Evolutionary conservation across 2,888 invertebrate species (phyloP).

Genomic region (Platynereis dumerilii): DNA sequence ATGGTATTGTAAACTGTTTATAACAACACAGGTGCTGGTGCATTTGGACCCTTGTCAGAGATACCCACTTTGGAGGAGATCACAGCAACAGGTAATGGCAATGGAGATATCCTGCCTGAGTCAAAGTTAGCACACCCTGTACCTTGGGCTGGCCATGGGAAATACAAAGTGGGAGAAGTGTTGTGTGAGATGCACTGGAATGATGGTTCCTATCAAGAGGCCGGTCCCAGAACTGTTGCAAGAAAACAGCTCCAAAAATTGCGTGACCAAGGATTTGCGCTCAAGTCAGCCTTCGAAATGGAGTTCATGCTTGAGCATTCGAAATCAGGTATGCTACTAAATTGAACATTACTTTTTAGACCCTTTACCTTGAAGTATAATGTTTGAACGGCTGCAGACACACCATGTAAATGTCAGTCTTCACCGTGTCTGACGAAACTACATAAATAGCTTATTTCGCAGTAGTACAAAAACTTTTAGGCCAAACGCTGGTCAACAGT

Average conservation of each 20-base stretch:
- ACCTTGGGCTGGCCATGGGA: slow-evolving; percentile 15
- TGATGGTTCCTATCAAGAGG: slow-evolving; percentile 14
- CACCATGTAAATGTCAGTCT: no score
- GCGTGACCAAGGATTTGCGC: slow-evolving; percentile 5
- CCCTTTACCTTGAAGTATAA: no score
- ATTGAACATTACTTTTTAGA: no score
- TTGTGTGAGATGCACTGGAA: slow-evolving; percentile 21
- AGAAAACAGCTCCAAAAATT: slow-evolving; percentile 25
- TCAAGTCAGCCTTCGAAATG: slow-evolving; percentile 32
- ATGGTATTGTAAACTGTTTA: no score
- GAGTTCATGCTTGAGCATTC: slow-evolving; percentile 25
- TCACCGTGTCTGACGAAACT: no score
- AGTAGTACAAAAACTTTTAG: no score
- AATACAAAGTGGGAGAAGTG: slow-evolving; percentile 14
- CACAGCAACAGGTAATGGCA: slow-evolving; percentile 16
- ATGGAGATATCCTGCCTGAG: slow-evolving; percentile 19
- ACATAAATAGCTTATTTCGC: no score
- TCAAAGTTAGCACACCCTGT: slow-evolving; percentile 17
- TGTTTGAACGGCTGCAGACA: no score
- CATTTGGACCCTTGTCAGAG: slow-evolving; percentile 12
- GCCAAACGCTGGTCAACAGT: no score
- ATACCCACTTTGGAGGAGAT: slow-evolving; percentile 7
- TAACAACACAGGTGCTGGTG: slow-evolving; percentile 17
- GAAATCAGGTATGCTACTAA: no score
- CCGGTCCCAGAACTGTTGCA: slow-evolving; percentile 29